These are phyloP conservation scores for Axis porcinus DNA, from an alignment of 2,113 vertebrate species.

Conservation along the genomic window DNA sequence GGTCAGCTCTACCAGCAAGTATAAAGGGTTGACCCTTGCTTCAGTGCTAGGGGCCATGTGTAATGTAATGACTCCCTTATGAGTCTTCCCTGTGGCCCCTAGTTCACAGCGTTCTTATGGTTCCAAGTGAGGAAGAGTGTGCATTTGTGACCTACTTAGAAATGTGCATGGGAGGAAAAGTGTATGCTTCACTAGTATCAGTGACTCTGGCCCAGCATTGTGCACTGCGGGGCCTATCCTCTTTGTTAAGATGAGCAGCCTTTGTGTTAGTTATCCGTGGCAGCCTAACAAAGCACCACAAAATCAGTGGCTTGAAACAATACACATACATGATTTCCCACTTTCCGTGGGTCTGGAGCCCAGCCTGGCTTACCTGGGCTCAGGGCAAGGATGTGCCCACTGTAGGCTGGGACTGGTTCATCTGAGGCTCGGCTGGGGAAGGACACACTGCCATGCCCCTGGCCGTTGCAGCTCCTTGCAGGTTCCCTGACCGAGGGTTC, in stretches of 20 bases:
- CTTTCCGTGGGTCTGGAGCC: neutral
- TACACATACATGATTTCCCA: accelerated
- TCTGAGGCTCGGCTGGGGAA: neutral
- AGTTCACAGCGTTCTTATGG: accelerated
- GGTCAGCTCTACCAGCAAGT: accelerated
- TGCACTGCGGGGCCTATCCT: accelerated
- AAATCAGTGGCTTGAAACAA: neutral
- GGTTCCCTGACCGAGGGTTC: neutral
- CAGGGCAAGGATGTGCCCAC: accelerated
- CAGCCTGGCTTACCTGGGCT: accelerated
- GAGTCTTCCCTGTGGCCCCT: neutral
- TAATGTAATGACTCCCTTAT: neutral
- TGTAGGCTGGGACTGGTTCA: neutral
- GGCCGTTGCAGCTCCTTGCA: neutral
- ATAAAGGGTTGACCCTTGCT: neutral
- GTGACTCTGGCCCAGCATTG: accelerated
- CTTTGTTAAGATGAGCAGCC: neutral
- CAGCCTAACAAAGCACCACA: neutral
- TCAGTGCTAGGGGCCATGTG: accelerated
- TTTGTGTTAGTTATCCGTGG: neutral
- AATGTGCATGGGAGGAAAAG: accelerated
- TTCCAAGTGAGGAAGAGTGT: no score
- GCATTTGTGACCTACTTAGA: no score
- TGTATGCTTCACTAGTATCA: accelerated
- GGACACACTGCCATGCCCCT: accelerated